phyloP scores from a whole-genome alignment of 2,888 invertebrate species.

The Thyatira batis region DNA sequence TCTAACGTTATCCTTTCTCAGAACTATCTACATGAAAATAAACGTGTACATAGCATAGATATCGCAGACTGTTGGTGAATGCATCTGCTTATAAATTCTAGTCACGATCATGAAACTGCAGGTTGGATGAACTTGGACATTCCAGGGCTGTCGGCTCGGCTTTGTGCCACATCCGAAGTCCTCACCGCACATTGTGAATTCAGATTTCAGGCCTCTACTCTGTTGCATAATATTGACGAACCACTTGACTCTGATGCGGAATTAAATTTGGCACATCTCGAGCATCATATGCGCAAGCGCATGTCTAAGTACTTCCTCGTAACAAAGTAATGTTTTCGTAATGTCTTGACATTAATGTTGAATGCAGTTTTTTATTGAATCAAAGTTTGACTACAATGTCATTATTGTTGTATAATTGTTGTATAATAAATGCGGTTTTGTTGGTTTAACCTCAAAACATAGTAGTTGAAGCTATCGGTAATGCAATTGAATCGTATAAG shows the following conservation, averaged over 20 bases:
- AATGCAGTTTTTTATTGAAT: background rate
- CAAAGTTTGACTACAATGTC: background rate
- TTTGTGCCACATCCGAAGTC: constrained; percentile 26
- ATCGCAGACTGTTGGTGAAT: constrained; percentile 14
- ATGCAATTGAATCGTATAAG: background rate
- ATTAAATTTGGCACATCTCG: background rate
- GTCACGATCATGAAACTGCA: constrained; percentile 51
- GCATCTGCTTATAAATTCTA: constrained; percentile 35
- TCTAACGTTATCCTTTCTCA: background rate
- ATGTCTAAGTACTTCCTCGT: background rate
- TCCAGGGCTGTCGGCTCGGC: constrained; percentile 24
- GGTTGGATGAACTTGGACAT: constrained; percentile 42
- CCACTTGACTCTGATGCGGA: background rate
- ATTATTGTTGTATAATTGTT: too few relatives aligned
- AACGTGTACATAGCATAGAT: background rate
- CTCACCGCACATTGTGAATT: constrained; percentile 3
- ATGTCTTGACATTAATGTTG: background rate
- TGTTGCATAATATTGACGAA: background rate
- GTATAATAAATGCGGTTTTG: background rate
- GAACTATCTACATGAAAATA: background rate
- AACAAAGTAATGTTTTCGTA: background rate
- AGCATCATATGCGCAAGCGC: background rate
- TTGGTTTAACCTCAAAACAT: too few relatives aligned
- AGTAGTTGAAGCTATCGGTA: background rate
- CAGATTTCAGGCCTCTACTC: background rate